Conservation (phyloP, 2,113 vertebrate species). For the Ailurus styani region DNA sequence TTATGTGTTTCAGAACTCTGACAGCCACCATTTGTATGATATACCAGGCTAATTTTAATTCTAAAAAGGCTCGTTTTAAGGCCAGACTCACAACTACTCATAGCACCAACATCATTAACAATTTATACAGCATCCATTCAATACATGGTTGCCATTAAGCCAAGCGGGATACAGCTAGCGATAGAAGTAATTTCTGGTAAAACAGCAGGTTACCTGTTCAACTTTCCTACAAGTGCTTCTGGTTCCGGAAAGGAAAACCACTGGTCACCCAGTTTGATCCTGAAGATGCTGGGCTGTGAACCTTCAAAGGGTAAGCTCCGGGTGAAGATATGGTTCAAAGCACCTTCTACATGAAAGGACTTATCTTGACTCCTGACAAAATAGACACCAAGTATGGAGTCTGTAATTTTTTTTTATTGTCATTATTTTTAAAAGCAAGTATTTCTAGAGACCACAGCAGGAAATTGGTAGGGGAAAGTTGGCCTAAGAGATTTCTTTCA, state of each 20-base stretch:
- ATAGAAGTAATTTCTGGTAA: conserved; percentile 2
- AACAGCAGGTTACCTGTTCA: conserved; percentile 85
- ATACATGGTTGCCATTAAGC: neutral
- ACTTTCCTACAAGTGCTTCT: conserved; percentile 86
- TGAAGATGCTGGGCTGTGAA: conserved; percentile 71
- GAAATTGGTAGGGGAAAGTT: neutral
- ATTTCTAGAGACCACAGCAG: conserved; percentile 10
- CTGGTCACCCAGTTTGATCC: conserved; percentile 77
- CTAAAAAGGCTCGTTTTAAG: neutral
- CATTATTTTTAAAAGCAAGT: neutral
- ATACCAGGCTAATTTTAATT: neutral
- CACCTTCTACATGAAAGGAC: conserved; percentile 89
- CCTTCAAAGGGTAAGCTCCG: conserved; percentile 78
- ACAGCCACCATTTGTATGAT: neutral
- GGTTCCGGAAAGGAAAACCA: conserved; percentile 84
- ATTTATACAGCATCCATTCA: neutral
- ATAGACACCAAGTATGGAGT: conserved; percentile 32
- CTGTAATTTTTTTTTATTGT: neutral
- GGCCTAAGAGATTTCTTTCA: neutral
- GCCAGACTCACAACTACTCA: neutral
- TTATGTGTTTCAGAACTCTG: neutral
- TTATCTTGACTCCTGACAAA: conserved; percentile 93
- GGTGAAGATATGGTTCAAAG: conserved; percentile 91
- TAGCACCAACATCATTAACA: conserved; percentile 12
- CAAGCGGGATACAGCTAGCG: neutral